phyloP scores from a whole-genome alignment of 1,140 invertebrate genomes.

The Apis florea region DNA sequence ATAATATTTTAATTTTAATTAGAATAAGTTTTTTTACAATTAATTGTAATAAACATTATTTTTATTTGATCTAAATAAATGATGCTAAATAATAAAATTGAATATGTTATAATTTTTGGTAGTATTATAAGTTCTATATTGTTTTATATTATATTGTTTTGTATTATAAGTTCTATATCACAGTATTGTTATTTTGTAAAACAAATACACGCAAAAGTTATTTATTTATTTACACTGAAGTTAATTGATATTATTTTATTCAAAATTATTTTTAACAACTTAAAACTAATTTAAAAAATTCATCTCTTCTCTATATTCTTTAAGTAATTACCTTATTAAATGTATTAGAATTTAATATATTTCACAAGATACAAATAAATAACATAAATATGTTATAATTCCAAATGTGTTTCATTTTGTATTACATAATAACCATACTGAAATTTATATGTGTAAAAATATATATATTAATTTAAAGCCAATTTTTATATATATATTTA shows the following conservation, averaged over 20 bases:
- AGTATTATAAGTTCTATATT: slow-evolving; percentile 17
- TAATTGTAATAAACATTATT: background rate
- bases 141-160: no score
- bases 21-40: background rate
- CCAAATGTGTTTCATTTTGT: slow-evolving; percentile 16
- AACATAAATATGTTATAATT: slow-evolving; percentile 26
- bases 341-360: slow-evolving; percentile 15
- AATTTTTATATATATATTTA: slow-evolving; percentile 28
- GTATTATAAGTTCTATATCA: slow-evolving; percentile 19
- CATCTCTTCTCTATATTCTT: background rate
- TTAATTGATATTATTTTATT: background rate
- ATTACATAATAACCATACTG: slow-evolving; percentile 39
- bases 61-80: background rate
- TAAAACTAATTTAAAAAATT: slow-evolving; percentile 15
- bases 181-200: slow-evolving; percentile 17
- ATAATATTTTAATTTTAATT: background rate
- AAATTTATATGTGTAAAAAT: slow-evolving; percentile 52
- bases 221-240: slow-evolving; percentile 10
- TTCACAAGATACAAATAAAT: slow-evolving; percentile 20
- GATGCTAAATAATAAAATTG: background rate
- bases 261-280: background rate
- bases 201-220: background rate
- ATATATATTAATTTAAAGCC: slow-evolving; percentile 29
- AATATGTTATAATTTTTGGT: slow-evolving; percentile 7
- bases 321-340: slow-evolving; percentile 8